Base-by-base conservation (phyloP, 2,113 vertebrate genomes). In the Dissostichus mawsoni region DNA sequence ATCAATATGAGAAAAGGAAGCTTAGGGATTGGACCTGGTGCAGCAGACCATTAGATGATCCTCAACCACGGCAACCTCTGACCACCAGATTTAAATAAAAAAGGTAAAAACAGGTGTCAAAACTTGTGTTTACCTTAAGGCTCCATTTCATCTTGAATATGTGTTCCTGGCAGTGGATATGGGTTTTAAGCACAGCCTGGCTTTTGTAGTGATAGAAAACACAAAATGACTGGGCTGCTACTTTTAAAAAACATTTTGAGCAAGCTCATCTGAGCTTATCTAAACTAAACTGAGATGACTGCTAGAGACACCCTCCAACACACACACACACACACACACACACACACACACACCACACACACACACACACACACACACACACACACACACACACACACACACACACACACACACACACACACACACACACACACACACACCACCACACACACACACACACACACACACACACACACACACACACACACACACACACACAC, bases 251-350 rank as follows among this genome's bases (percentile, higher is more conserved):
- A 68, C 18, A 63, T 78, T 81, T 62, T 58, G 18, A 61, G 50
- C 45, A 20, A 80, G 36, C 63, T 48, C 7, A 23, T 69, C n/a
- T 70, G 74, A 69, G 65, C 48, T 72, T 69, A 78, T 81, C 50
- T 69, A 72, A 59, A 74, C 66, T 8, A 52, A 69, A 52, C 59
- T 63, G 55, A 76, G 71, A 61, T 13, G 58, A 74, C 58, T 71
- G 66, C 47, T 64, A 51, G 25, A 51, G 61, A 74, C 59, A 47
- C 6, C 29, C 20, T 7, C 6, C 53, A 45, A 50, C n/a, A 53
- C 2, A 5, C 69, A 41, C 29, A 20, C 50, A 25, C 50, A 23
- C 11, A 47, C 17, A 7, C 13, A 23, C 11, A 47, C 17, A 7
- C 13, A 50, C n/a, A 53, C 2, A 5, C 69, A 41, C 29, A 20